Evolutionary conservation across 37 sponge, comb jelly and placozoan species (phyloP).

Genomic region (Halisarca cf. caerulea): DNA sequence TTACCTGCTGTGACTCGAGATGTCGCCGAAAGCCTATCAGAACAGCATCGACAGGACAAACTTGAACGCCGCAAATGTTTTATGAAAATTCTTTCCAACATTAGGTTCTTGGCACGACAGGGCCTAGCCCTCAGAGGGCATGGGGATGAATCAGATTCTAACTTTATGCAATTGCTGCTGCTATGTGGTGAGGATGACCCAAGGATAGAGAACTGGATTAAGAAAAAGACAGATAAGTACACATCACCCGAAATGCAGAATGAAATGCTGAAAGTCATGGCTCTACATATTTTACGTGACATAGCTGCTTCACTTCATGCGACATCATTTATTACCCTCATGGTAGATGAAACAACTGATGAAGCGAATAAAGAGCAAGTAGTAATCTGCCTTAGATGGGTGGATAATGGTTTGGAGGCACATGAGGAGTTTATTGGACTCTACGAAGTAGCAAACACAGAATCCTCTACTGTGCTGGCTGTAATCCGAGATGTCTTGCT

Average conservation of each 20-base stretch:
- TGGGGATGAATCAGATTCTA: conserved; percentile 30
- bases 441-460: conserved; percentile 34
- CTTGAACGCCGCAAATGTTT: not conserved
- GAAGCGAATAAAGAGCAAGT: conserved; percentile 55
- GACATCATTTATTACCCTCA: conserved; percentile 34
- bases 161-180: conserved; percentile 41
- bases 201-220: conserved; percentile 3
- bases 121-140: conserved; percentile 26
- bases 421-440: conserved; percentile 55
- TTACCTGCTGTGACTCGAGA: not conserved
- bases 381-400: conserved; percentile 43
- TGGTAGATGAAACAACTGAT: conserved; percentile 65
- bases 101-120: conserved; percentile 10
- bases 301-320: conserved; percentile 23
- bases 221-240: conserved; percentile 39
- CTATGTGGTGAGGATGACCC: conserved; percentile 38
- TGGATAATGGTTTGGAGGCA: conserved; percentile 34
- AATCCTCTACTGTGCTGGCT: not conserved
- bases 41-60: not conserved
- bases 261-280: conserved; percentile 53
- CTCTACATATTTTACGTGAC: conserved; percentile 27
- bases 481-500: conserved; percentile 16
- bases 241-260: conserved; percentile 56
- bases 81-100: conserved; percentile 1
- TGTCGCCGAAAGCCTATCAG: conserved; percentile 16